Base-by-base conservation (phyloP, 2,113 vertebrate species). In the Anser cygnoides region DNA sequence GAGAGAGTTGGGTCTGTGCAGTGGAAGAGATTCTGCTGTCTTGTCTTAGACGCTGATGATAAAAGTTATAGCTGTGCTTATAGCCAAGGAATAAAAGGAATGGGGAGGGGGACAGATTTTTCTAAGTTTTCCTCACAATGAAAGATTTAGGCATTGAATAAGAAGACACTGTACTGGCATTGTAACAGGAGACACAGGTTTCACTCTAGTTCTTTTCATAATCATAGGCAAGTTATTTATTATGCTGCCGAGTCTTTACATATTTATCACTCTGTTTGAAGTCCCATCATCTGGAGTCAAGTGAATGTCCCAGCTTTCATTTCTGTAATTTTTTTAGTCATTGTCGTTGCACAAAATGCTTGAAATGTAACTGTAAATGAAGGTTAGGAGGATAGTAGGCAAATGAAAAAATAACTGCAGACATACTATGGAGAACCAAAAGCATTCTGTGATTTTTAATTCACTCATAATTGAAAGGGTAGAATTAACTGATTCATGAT, bases 231-330 rank as follows among this genome's bases (percentile, higher is more conserved):
- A 68, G 87, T 87, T 66, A 67, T 54, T 91, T 88, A 63, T 88
- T 85, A 54, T 16, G 6, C 54, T 83, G 43, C 63, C 63, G 44
- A 77, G 46, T 37, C 82, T 87, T 77, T 73, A 78, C 37, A 37
- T 88, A 43, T 93, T 87, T 85, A 76, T 52, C 1, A 23, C 78
- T 95, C 67, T 61, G 35, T 89, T 87, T 93, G 90, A 94, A 89
- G 50, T 73, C 63, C 44, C 71, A 80, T 94, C 84, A 77, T 90
- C 82, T 78, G 85, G 46, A 92, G 78, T 71, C 92, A 90, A 90
- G 75, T 39, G 68, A 77, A 74, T 37, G 63, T 77, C 59, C 89
- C 55, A 19, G 28, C 58, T 88, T 86, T 80, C 63, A 28, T 62
- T 85, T 94, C 52, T 67, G 13, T 33, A 84, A 49, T 68, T 49